phyloP scores from a whole-genome alignment of 2,797 vertebrate genomes.

The Moxostoma hubbsi region DNA sequence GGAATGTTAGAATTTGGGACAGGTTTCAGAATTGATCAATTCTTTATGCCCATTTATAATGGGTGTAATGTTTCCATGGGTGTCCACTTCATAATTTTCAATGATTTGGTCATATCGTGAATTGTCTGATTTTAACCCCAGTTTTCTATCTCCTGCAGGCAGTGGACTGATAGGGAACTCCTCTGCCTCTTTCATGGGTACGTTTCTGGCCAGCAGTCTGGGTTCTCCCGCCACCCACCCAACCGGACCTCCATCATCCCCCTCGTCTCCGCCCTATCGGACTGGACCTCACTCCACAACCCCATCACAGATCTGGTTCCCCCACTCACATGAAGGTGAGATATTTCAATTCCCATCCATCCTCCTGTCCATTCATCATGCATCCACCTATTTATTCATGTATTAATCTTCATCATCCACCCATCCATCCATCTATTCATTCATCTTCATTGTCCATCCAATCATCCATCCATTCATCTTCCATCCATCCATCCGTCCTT shows the following conservation, averaged over 20 bases:
- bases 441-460: conserved; percentile 11
- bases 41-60: not conserved
- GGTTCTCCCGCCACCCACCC: conserved; percentile 83
- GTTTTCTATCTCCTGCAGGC: conserved; percentile 71
- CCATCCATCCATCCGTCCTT: conserved; percentile 9
- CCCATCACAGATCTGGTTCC: conserved; percentile 95
- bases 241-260: conserved; percentile 82
- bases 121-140: not conserved
- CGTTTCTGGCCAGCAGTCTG: conserved; percentile 92
- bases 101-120: not conserved
- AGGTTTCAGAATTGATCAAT: not conserved
- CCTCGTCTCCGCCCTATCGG: conserved; percentile 87
- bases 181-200: conserved; percentile 92
- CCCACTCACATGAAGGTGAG: conserved; percentile 95
- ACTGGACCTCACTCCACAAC: conserved; percentile 84
- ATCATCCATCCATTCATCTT: not conserved
- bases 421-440: not conserved
- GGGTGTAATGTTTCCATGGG: not conserved
- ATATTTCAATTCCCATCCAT: conserved; percentile 12
- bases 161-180: conserved; percentile 83
- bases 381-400: not conserved
- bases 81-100: not conserved
- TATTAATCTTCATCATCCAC: not conserved
- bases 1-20: not conserved
- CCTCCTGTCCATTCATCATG: not conserved